Base-by-base conservation (phyloP, 2,797 vertebrate species). In the Choloepus didactylus region DNA sequence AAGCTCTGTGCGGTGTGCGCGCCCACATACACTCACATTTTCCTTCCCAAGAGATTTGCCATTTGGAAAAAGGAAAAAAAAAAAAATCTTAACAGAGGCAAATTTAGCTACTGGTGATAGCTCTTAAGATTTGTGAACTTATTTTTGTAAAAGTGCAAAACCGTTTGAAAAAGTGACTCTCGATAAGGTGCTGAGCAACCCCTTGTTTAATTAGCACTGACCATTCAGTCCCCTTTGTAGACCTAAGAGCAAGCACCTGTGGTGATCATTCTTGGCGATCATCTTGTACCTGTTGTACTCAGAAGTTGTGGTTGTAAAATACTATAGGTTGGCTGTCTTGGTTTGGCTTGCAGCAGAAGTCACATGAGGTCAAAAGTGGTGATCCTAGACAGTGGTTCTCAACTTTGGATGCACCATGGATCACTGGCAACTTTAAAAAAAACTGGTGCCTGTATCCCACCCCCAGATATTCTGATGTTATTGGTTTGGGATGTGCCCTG, bases 111-210 rank as follows among this genome's bases (percentile, higher is more conserved):
- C 38, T 23, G 29, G 46, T 27, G 88, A 38, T 51, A 21, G 66
- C 21, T 73, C n/a, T 75, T 51, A 62, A 93, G n/a, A 92, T 38
- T 15, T 66, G 35, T 25, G 59, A 85, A 82, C 51, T 93, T 96
- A 14, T 73, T 88, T 82, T 35, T 75, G 56, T 79, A 41, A 46
- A 89, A 76, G 56, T 44, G 35, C 49, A 70, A 44, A 49, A 91
- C 59, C 85, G 0, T 81, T 95, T 31, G 69, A 62, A 51, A 75
- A 76, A 29, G 29, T 9, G 73, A 6, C 15, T 73, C 6, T 80
- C 38, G 0, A 0, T 27, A 56, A 69, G 67, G 81, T 54, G 11
- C 27, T 44, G 59, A 54, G 72, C 38, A 56, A 46, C 25, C 70
- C 23, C 27, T 18, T 25, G 12, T 18, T 44, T 51, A 23, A 2